Percentiles rank a stretch among this genome's conserved stretches.
Evolutionary conservation across 2,888 invertebrate species (phyloP).

Genomic region (Erpobdella octoculata): DNA sequence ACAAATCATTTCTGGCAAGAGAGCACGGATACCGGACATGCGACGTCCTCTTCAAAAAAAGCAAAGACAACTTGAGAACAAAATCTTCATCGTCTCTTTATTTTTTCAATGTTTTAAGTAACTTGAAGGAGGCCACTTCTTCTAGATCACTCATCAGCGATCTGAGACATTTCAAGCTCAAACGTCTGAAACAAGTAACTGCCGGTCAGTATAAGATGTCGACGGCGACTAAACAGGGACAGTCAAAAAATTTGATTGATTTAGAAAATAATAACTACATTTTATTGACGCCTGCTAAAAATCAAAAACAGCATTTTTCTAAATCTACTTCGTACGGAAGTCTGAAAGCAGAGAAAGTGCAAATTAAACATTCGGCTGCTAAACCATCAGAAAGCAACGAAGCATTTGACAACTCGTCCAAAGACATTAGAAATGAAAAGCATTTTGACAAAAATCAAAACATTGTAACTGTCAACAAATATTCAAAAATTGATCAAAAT

Average conservation of each 20-base stretch:
- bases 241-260: slow-evolving; percentile 1
- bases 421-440: not conserved
- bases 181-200: slow-evolving; percentile 3
- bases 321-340: slow-evolving; percentile 8
- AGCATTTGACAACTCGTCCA: not conserved
- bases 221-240: not conserved
- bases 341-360: not conserved
- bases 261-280: slow-evolving; percentile 18
- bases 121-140: slow-evolving; percentile 9
- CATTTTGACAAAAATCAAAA: not conserved
- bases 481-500: not conserved
- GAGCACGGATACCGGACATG: no score
- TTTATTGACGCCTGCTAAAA: slow-evolving; percentile 1
- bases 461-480: not conserved
- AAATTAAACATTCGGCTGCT: not conserved
- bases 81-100: slow-evolving; percentile 19
- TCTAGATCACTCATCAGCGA: slow-evolving; percentile 15
- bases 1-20: not conserved
- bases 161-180: slow-evolving; percentile 8
- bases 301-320: not conserved
- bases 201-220: slow-evolving; percentile 6
- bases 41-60: not conserved
- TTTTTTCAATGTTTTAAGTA: slow-evolving; percentile 14
- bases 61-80: slow-evolving; percentile 6
- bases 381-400: not conserved